Base-by-base conservation (phyloP, 1,140 invertebrate genomes). In the Heliconius melpomene region DNA sequence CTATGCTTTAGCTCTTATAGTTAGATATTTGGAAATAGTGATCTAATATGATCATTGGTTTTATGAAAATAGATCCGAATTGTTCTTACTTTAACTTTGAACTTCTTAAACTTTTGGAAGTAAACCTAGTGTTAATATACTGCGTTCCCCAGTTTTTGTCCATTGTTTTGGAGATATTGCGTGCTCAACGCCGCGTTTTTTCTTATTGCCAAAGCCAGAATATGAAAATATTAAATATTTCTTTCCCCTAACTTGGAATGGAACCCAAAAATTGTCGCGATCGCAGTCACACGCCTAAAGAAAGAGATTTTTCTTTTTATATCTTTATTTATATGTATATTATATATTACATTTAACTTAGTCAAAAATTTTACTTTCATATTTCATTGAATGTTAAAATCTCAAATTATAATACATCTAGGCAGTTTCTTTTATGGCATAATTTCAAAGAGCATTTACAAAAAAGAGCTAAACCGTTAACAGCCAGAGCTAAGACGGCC, bases 381-480 rank as follows among this genome's bases (percentile, higher is more conserved):
- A 20, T 54, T 20, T n/a, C 2, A 7, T 8, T 57, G 8, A n/a
- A 57, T 3, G 7, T n/a, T 23, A 23, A 57, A 46, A 46, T 16
- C 13, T 5, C 13, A 46, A 46, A 46, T 46, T 60, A 23, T 60
- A 26, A 60, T 11, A n/a, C 9, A 23, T 60, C 7, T 60, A 26
- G n/a, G n/a, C 11, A 52, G 9, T 29, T 77, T 8, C 1, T 26
- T 46, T 16, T 70, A 38, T 18, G 7, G 54, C 26, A 54, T 52
- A 50, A 38, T 66, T 20, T 54, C 23, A 77, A 72, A 77, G 40
- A 18, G 1, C 9, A 32, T 26, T 50, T 52, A 46, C 20, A 77
- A 52, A 72, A 72, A 77, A 72, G 66, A 72, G 75, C 40, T 52
- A 72, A 40, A 72, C 29, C 9, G 60, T 77, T 52, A 71, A 71